These are phyloP conservation scores for Misgurnus anguillicaudatus DNA, from an alignment of 2,113 vertebrate species.

Conservation along the genomic window DNA sequence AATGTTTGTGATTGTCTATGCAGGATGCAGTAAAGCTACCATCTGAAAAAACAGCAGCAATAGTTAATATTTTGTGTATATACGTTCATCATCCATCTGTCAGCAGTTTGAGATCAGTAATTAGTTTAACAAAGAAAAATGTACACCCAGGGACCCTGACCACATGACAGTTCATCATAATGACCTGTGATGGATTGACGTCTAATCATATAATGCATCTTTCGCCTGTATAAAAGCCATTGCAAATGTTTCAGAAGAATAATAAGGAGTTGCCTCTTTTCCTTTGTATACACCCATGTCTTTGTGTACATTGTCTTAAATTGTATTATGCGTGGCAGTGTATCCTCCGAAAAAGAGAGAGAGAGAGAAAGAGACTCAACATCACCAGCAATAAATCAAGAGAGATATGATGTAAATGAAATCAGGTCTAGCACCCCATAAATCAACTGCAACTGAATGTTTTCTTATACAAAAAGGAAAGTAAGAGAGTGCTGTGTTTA, in stretches of 20 bases:
- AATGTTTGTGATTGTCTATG: too few relatives aligned
- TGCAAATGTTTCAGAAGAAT: neutral
- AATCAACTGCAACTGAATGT: constrained; percentile 38
- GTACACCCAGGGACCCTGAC: neutral
- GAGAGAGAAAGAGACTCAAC: constrained; percentile 21
- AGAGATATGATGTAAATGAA: constrained; percentile 51
- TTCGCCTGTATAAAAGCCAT: neutral
- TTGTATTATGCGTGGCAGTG: neutral
- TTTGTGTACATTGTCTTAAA: neutral
- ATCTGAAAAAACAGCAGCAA: neutral
- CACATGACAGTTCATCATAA: neutral
- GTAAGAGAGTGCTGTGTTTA: neutral
- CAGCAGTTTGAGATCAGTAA: neutral
- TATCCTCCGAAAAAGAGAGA: neutral
- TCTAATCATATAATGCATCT: neutral
- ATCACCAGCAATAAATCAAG: constrained; percentile 51
- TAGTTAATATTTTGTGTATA: neutral
- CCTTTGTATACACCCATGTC: neutral
- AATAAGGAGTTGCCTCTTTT: neutral
- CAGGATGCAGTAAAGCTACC: too few relatives aligned
- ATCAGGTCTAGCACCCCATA: constrained; percentile 48
- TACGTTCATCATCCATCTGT: neutral
- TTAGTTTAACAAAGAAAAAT: neutral
- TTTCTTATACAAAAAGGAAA: neutral
- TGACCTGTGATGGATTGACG: constrained; percentile 19